phyloP scores from a whole-genome alignment of 2,113 vertebrate genomes.

The Todiramphus saurophagus region DNA sequence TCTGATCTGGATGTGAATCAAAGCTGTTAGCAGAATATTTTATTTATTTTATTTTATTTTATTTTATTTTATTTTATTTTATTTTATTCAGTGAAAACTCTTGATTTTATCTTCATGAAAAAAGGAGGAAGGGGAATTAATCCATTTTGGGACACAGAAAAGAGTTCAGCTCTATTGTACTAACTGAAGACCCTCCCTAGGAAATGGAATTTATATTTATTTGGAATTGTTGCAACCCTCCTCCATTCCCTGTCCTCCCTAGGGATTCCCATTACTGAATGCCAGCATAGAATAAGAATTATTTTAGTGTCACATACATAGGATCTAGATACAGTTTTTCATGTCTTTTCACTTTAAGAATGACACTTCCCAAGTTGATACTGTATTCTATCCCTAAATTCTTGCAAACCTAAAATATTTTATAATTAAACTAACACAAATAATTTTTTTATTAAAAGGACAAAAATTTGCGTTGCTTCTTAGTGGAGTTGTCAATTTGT shows the following conservation, averaged over 20 bases:
- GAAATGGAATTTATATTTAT: neutral
- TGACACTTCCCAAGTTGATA: neutral
- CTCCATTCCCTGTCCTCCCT: neutral
- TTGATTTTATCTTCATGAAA: neutral
- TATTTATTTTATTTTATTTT: no score
- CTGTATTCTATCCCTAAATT: neutral
- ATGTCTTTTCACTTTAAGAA: neutral
- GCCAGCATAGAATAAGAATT: neutral
- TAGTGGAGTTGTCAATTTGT: neutral
- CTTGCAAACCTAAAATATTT: neutral
- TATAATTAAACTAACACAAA: neutral
- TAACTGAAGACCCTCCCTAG: neutral
- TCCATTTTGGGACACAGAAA: neutral
- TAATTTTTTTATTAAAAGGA: neutral
- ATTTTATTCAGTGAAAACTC: neutral
- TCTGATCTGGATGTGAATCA: neutral
- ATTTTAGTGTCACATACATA: accelerated
- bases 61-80: no score
- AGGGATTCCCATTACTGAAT: neutral
- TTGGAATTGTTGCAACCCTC: neutral
- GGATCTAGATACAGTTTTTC: neutral
- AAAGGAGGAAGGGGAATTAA: neutral
- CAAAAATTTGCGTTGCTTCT: neutral
- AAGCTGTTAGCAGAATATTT: neutral
- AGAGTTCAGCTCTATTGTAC: neutral